A percentile compares a stretch with the other conserved stretches of the same genome.
These are phyloP conservation scores for Metellina segmentata DNA, from an alignment of 2,888 invertebrate species.

Conservation along the genomic window DNA sequence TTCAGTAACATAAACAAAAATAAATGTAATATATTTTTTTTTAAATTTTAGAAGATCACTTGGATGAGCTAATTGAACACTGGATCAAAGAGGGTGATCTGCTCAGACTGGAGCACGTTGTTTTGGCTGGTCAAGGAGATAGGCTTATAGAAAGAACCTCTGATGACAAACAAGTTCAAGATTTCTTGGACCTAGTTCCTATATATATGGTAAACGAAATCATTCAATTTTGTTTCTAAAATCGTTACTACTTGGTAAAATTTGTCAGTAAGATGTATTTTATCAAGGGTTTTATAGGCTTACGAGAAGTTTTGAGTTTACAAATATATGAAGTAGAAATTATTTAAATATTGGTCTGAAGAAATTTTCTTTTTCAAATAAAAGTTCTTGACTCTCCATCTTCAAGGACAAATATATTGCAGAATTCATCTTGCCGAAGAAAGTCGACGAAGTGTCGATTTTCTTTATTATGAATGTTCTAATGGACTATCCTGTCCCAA, in stretches of 20 bases:
- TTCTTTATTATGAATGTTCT: too few relatives aligned
- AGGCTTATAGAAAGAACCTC: slow-evolving; percentile 89
- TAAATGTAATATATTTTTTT: not conserved
- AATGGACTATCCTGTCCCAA: too few relatives aligned
- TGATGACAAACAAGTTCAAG: slow-evolving; percentile 90
- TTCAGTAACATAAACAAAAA: too few relatives aligned
- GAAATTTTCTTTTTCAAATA: too few relatives aligned
- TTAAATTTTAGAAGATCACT: slow-evolving; percentile 74
- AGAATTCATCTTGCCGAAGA: too few relatives aligned
- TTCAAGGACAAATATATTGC: too few relatives aligned
- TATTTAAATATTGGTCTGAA: too few relatives aligned
- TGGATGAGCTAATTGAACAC: slow-evolving; percentile 78
- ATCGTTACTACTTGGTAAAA: not conserved
- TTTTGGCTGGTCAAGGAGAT: slow-evolving; percentile 79
- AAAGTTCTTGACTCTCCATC: too few relatives aligned
- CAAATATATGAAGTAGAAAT: not conserved
- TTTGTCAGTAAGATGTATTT: not conserved
- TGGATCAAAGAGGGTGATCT: slow-evolving; percentile 79
- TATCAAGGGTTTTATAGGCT: not conserved
- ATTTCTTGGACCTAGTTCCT: slow-evolving; percentile 79
- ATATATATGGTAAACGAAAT: slow-evolving; percentile 78
- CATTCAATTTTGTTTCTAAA: not conserved
- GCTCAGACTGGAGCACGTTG: slow-evolving; percentile 79
- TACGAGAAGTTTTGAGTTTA: not conserved
- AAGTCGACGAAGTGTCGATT: too few relatives aligned